phyloP scores from a whole-genome alignment of 2,888 invertebrate species.

The Teleogryllus oceanicus region DNA sequence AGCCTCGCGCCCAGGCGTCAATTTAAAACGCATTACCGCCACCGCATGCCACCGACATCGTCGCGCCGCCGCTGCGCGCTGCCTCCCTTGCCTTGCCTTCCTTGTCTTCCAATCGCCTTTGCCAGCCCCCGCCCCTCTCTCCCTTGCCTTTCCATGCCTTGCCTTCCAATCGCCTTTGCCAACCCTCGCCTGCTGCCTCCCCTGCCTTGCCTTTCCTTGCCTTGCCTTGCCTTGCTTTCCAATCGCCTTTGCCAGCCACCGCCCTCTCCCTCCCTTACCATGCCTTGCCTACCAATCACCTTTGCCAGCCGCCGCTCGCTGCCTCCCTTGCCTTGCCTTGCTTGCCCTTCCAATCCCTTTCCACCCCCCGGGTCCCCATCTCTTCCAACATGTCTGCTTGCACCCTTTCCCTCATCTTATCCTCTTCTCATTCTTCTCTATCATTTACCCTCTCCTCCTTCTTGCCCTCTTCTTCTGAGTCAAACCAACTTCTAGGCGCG shows the following conservation, averaged over 20 bases:
- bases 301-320: not conserved
- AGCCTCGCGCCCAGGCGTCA: not conserved
- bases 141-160: not conserved
- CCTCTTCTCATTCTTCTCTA: not conserved
- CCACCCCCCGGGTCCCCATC: too few relatives aligned
- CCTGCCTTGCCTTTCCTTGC: not conserved
- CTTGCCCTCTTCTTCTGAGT: not conserved
- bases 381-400: not conserved
- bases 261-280: not conserved
- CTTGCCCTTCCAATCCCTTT: not conserved
- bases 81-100: not conserved
- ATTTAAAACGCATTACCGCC: constrained; percentile 9
- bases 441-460: not conserved
- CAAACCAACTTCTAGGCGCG: too few relatives aligned
- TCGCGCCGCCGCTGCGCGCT: not conserved
- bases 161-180: not conserved
- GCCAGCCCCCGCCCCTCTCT: not conserved
- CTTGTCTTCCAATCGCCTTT: not conserved
- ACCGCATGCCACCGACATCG: not conserved
- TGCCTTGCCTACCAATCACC: not conserved
- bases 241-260: not conserved
- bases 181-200: too few relatives aligned
- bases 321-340: not conserved
- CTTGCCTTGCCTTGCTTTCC: not conserved
- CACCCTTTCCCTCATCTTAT: not conserved